A percentile compares a stretch with the other conserved stretches of the same genome.
Conservation (phyloP, 2,888 invertebrate genomes). For the Seira ritae region DNA sequence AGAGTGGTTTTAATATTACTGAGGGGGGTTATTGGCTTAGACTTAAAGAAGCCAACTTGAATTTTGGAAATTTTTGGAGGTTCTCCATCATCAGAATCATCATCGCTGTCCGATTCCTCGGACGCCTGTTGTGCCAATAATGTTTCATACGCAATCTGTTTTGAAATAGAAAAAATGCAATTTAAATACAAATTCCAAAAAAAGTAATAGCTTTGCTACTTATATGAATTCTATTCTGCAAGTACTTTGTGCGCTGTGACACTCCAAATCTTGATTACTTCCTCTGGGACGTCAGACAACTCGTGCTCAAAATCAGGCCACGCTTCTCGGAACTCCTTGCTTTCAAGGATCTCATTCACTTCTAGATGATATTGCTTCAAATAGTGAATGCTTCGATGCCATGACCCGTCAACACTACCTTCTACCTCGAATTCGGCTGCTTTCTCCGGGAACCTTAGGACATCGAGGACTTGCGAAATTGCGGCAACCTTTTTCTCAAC, state of each 20-base stretch:
- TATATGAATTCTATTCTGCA: background rate
- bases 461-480: conserved; percentile 31
- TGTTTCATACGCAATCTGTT: conserved; percentile 4
- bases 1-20: conserved; percentile 57
- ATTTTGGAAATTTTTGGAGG: conserved; percentile 34
- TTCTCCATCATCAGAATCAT: conserved; percentile 5
- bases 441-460: background rate
- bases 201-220: no score
- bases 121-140: conserved; percentile 15
- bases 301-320: conserved; percentile 64
- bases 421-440: background rate
- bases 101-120: background rate
- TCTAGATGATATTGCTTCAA: conserved; percentile 23
- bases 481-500: conserved; percentile 49
- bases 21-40: conserved; percentile 52
- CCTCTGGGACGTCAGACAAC: conserved; percentile 49
- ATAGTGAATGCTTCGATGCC: background rate
- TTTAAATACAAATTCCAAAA: no score
- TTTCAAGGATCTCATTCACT: conserved; percentile 40
- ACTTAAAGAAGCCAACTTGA: conserved; percentile 60
- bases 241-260: conserved; percentile 65
- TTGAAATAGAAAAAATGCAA: background rate
- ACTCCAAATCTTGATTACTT: conserved; percentile 66
- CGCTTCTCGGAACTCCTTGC: conserved; percentile 35
- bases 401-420: background rate